Base-by-base conservation (phyloP, 2,797 vertebrate genomes). In the Bovichtus variegatus region DNA sequence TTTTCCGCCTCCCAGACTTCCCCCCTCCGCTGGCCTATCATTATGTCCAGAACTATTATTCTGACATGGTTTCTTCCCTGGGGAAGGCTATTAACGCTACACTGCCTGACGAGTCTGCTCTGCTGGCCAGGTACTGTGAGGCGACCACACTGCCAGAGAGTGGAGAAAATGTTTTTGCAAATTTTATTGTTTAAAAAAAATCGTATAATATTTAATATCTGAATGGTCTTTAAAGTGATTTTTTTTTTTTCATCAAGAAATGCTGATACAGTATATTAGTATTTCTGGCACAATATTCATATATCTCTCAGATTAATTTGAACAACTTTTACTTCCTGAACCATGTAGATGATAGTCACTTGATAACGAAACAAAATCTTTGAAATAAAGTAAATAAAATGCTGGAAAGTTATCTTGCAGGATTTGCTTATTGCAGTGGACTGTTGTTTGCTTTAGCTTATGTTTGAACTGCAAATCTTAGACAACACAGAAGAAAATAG, bases 1-100 rank as follows among this genome's bases (percentile, higher is more conserved):
- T 86, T 0, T 99, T 99, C 93, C 96, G 92, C 89, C 95, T 99
- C 41, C 98, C 98, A 0, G 97, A 98, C 29, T 96, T 99, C 74
- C 96, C 96, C 47, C 97, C 97, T 47, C 97, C 97, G 0, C 85
- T 99, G 85, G 78, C 96, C 68, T 94, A 93, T 79, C 96, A 97
- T 16, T 96, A 96, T 3, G 96, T 99, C 59, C 96, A 96, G 81
- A 95, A 94, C 6, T 99, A 98, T 85, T 97, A 97, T 21, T 53
- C 83, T 0, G 97, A 99, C 23, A 95, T 97, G 61, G 93, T 91
- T 34, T 85, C 82, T 38, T 92, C 93, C 27, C 95, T 99, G 85
- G 96, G 94, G 85, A 97, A 94, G 84, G 96, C 96, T 70, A 97
- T 99, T 67, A 76, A 60, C 31, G 54, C 79, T 0, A 91, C 94